Conservation (phyloP, 2,797 vertebrate species). For the Alca torda region DNA sequence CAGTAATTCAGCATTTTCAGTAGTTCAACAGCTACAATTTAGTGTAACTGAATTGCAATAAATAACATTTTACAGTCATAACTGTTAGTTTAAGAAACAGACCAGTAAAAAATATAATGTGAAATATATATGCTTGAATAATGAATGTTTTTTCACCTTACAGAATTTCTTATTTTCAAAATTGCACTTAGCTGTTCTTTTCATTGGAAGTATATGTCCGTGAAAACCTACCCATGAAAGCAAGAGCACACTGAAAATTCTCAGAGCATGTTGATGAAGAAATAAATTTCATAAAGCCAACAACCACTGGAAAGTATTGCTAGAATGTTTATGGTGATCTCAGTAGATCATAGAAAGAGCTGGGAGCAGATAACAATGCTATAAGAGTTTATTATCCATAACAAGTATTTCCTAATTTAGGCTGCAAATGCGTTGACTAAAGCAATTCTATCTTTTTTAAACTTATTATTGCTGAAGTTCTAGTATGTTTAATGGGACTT, state of each 20-base stretch:
- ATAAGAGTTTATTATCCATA: background rate
- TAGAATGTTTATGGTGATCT: background rate
- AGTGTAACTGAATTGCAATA: background rate
- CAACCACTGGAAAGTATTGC: background rate
- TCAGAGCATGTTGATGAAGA: background rate
- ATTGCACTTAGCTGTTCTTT: background rate
- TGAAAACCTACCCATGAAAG: background rate
- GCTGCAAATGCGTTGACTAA: background rate
- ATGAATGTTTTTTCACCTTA: background rate
- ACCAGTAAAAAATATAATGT: background rate
- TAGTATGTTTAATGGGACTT: background rate
- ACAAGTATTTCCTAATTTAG: background rate
- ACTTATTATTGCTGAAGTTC: background rate
- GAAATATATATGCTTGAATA: background rate
- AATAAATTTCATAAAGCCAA: background rate
- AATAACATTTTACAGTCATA: background rate
- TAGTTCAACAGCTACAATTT: background rate
- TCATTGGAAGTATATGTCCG: fast-evolving
- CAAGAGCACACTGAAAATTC: background rate
- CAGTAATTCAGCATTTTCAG: background rate
- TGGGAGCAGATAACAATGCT: background rate
- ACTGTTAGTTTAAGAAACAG: background rate
- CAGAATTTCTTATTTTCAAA: background rate
- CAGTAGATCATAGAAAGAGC: background rate
- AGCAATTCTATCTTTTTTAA: background rate